Conservation (phyloP, 1,140 invertebrate species). For the Leptinotarsa lineolata region DNA sequence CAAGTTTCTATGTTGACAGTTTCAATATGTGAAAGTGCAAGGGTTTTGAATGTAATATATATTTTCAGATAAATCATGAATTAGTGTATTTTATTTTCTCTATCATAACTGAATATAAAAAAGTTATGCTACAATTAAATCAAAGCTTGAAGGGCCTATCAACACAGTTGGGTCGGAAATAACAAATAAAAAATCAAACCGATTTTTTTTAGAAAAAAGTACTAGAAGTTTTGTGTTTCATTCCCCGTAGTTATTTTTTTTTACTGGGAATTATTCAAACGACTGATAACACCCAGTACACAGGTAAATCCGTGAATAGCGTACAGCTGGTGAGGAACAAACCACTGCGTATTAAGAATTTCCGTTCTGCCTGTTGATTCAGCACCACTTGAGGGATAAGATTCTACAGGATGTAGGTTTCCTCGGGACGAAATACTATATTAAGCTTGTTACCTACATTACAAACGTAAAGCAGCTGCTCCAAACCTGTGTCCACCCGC, state of each 20-base stretch:
- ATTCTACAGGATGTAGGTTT: conserved; percentile 49
- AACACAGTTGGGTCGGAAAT: too few relatives aligned
- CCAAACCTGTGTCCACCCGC: conserved; percentile 48
- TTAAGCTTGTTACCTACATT: conserved; percentile 49
- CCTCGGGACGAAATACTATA: conserved; percentile 48
- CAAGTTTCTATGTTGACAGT: too few relatives aligned
- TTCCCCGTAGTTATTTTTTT: neutral
- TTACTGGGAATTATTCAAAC: neutral
- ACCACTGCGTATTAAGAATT: conserved; percentile 43
- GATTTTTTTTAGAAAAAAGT: too few relatives aligned
- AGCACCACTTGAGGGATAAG: conserved; percentile 48
- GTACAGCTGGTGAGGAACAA: conserved; percentile 42
- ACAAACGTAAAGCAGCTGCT: conserved; percentile 37
- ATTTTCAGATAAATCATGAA: too few relatives aligned
- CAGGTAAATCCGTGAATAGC: conserved; percentile 20
- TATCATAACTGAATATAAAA: too few relatives aligned
- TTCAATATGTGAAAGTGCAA: too few relatives aligned
- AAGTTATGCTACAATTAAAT: too few relatives aligned
- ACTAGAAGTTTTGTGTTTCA: too few relatives aligned
- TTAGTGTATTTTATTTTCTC: too few relatives aligned
- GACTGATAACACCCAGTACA: conserved; percentile 14
- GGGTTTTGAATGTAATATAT: too few relatives aligned
- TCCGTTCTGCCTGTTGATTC: conserved; percentile 52
- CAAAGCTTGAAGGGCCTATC: too few relatives aligned
- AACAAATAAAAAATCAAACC: too few relatives aligned